Base-by-base conservation (phyloP, 1,140 invertebrate species). In the Diachasma alloeum region DNA sequence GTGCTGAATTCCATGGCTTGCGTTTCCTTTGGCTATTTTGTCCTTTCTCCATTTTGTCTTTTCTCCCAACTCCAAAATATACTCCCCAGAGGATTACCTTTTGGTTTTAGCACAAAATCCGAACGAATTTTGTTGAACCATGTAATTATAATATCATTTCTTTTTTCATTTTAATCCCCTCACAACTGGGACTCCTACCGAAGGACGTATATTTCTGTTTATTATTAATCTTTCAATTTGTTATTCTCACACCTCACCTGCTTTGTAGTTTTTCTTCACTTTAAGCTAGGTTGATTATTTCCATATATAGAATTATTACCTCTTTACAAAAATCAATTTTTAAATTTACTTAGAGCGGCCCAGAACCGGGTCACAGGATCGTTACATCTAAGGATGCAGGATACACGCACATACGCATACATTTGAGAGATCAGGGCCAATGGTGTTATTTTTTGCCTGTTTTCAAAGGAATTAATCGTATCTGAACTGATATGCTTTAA, bases 311-410 rank as follows among this genome's bases (percentile, higher is more conserved):
- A 78, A 59, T 80, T 76, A 74, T 76, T 74, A 78, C 76, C 66
- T 80, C 79, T 81, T 81, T 81, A 81, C 80, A 81, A 81, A 81
- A 81, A 81, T 81, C 80, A 81, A 81, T 81, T 81, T 73, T 81
- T 79, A 79, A 79, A 77, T 53, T 81, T 81, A 81, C 68, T 63
- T 71, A 71, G 72, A 74, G 15, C 15, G 67, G 73, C 75, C 72
- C 74, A 70, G 71, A 48, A 78, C 44, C 73, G 72, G 53, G 72
- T 81, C 73, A 78, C 77, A 77, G 76, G 78, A 74, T 73, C 39
- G 69, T 79, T 79, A 68, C 5, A 17, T 17, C 15, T n/a, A 37
- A 63, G n/a, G 26, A 37, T 68, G 36, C n/a, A 68, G 31, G 31
- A 4, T 19, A 37, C n/a, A 68, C 66, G 31, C 66, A 68, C 66